These are phyloP conservation scores for Cryptus armator DNA, from an alignment of 2,888 invertebrate species.

Conservation along the genomic window DNA sequence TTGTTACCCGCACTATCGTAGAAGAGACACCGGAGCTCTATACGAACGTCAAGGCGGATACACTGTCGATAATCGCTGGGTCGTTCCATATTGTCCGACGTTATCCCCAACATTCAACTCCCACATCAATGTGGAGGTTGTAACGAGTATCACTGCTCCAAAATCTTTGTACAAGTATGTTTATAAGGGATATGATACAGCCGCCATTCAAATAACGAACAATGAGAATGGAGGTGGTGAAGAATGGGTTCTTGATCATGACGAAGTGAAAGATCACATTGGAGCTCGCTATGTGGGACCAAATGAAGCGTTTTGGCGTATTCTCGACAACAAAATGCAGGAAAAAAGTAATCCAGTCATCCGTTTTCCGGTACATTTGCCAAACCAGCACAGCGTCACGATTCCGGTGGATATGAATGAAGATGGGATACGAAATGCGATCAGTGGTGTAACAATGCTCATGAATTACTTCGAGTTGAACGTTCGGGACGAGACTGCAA, in stretches of 20 bases:
- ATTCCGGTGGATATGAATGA: too few relatives aligned
- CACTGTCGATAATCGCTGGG: constrained; percentile 78
- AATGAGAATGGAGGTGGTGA: constrained; percentile 63
- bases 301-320: too few relatives aligned
- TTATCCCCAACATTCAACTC: constrained; percentile 71
- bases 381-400: too few relatives aligned
- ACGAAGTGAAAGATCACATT: neutral
- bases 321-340: too few relatives aligned
- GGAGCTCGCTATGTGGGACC: too few relatives aligned
- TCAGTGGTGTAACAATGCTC: too few relatives aligned
- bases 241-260: neutral
- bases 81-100: constrained; percentile 75
- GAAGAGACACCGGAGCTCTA: constrained; percentile 68
- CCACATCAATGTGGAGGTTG: constrained; percentile 78
- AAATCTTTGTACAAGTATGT: too few relatives aligned
- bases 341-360: too few relatives aligned
- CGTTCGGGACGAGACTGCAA: neutral
- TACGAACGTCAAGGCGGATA: constrained; percentile 66
- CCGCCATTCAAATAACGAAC: constrained; percentile 66
- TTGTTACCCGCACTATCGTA: constrained; percentile 75
- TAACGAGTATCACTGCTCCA: constrained; percentile 72
- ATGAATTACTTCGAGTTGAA: neutral
- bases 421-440: too few relatives aligned
- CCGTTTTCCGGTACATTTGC: too few relatives aligned
- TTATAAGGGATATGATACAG: constrained; percentile 71